Conservation (phyloP, 2,113 vertebrate species). For the Chaetura pelagica region DNA sequence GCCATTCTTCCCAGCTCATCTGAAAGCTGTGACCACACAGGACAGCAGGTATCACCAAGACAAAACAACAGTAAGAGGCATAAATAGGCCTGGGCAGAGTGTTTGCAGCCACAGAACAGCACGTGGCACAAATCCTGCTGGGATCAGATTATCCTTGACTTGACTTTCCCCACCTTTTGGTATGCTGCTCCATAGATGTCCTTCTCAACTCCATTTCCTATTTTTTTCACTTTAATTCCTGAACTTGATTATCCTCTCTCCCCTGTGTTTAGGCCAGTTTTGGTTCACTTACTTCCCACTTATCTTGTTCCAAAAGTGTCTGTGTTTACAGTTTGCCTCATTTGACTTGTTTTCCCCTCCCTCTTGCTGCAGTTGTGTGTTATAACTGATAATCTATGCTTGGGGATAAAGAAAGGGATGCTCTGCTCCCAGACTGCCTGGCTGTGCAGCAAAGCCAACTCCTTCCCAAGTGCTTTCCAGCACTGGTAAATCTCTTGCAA, state of each 20-base stretch:
- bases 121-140: not conserved
- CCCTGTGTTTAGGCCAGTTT: slow-evolving; percentile 39
- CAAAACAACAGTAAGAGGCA: rapidly evolving
- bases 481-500: not conserved
- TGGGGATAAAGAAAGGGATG: not conserved
- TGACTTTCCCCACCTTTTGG: not conserved
- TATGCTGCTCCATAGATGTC: not conserved
- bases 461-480: not conserved
- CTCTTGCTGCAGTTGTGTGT: not conserved
- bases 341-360: not conserved
- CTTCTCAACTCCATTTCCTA: not conserved
- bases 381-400: not conserved
- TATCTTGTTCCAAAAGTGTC: not conserved
- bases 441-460: not conserved
- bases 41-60: no score
- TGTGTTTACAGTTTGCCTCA: slow-evolving; percentile 9
- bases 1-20: rapidly evolving
- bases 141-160: not conserved
- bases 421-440: not conserved
- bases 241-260: not conserved
- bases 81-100: rapidly evolving
- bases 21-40: rapidly evolving
- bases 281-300: slow-evolving; percentile 41
- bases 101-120: not conserved
- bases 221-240: not conserved